Base-by-base conservation (phyloP, 92 coral and sea anemone genomes). In the Heteractis magnifica region DNA sequence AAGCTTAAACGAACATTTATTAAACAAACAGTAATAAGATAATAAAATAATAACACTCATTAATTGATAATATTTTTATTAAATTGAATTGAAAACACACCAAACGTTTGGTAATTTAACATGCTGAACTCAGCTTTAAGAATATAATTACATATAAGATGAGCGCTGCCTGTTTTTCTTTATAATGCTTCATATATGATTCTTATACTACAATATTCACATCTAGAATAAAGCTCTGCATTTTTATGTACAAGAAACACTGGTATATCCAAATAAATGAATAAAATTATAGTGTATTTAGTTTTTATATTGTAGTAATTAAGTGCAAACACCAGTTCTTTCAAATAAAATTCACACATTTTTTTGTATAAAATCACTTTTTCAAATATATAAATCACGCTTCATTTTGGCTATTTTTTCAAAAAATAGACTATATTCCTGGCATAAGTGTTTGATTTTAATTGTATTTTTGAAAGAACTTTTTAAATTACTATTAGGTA, bases 131-230 rank as follows among this genome's bases (percentile, higher is more conserved):
- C 70, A 62, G 70, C 20, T 62, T 62, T 62, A n/a, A 18, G 7
- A 18, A 18, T 34, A 62, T 62, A n/a, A 62, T 20, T 23, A 62
- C 8, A 23, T 18, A 1, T 1, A 62, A 62, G 21, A 62, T 62
- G 18, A 62, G 0, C 15, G 15, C 15, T 9, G 18, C 20, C 20
- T 62, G 8, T 18, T 62, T 18, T n/a, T 34, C 44, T 34, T 34
- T 34, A 34, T 34, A 34, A 62, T 62, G 70, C 70, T 62, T 62
- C 7, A 62, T 62, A 62, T 3, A 18, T 18, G 1, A 3, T 62
- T 62, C 20, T 62, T 62, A 62, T 62, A 18, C 70, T 62, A 62
- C 70, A 62, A 62, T 62, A 62, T 62, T 62, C 20, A 62, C 70
- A 62, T 62, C 70, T 62, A 62, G 70, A 62, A 62, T 62, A 62